Evolutionary conservation across 2,888 invertebrate species (phyloP).

Genomic region (Creontiades dilutus): DNA sequence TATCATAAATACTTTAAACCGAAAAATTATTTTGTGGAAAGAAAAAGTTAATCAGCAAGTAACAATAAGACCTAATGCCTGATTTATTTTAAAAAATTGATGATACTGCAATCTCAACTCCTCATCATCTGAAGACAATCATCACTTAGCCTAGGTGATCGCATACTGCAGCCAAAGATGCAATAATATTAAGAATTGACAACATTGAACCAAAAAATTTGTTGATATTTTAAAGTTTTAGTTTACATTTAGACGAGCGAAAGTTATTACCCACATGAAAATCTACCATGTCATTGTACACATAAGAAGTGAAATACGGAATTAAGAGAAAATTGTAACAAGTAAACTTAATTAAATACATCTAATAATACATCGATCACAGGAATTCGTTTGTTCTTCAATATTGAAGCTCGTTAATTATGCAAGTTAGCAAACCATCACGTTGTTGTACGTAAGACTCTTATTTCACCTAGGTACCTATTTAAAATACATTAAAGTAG

Average conservation of each 20-base stretch:
- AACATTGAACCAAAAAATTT: no score
- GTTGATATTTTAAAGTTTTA: no score
- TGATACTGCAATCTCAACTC: no score
- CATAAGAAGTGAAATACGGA: neutral
- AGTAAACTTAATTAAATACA: neutral
- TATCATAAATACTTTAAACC: no score
- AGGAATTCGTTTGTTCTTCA: constrained; percentile 22
- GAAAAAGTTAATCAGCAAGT: no score
- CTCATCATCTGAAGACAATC: no score
- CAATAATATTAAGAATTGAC: no score
- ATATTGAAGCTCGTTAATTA: constrained; percentile 22
- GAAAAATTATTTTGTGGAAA: no score
- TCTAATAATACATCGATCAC: constrained; percentile 18
- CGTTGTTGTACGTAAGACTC: neutral
- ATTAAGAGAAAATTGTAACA: neutral
- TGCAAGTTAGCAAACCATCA: neutral
- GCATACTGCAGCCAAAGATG: no score
- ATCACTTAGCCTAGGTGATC: no score
- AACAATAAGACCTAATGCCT: no score
- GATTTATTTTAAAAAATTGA: no score
- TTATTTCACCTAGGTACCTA: neutral
- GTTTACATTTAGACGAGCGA: neutral
- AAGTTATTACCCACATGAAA: neutral
- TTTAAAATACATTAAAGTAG: neutral
- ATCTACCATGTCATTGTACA: neutral